phyloP scores from a whole-genome alignment of 2,113 vertebrate species.

The Campylomormyrus tamandua region DNA sequence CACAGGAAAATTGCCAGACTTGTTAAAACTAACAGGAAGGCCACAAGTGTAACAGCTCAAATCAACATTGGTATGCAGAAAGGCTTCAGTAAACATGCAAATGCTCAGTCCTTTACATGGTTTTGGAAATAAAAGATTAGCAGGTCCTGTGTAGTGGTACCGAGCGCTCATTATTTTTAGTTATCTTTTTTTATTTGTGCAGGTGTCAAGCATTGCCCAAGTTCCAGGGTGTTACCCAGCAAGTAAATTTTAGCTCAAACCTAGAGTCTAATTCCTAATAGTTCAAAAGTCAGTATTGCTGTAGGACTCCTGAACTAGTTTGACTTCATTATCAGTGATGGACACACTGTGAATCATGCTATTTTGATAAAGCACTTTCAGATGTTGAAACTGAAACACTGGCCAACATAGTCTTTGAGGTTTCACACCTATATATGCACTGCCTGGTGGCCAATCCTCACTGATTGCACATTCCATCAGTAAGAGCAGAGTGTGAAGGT shows the following conservation, averaged over 20 bases:
- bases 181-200: neutral
- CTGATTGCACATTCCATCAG: neutral
- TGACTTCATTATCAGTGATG: neutral
- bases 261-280: neutral
- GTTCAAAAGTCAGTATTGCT: neutral
- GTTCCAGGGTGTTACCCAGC: neutral
- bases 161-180: neutral
- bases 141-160: neutral
- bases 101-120: neutral
- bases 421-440: neutral
- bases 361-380: neutral
- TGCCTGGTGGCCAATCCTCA: neutral
- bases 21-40: neutral
- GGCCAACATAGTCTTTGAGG: neutral
- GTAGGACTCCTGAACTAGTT: neutral
- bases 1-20: neutral
- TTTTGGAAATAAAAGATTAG: neutral
- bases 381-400: neutral
- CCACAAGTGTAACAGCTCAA: neutral
- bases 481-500: neutral
- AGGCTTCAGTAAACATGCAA: neutral
- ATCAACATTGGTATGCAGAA: neutral
- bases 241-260: neutral
- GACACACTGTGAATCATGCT: neutral
- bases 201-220: neutral